A percentile compares a stretch with the other conserved stretches of the same genome.
These are phyloP conservation scores for Drosophila prolongata DNA, from an alignment of 2,888 invertebrate genomes.

Conservation along the genomic window DNA sequence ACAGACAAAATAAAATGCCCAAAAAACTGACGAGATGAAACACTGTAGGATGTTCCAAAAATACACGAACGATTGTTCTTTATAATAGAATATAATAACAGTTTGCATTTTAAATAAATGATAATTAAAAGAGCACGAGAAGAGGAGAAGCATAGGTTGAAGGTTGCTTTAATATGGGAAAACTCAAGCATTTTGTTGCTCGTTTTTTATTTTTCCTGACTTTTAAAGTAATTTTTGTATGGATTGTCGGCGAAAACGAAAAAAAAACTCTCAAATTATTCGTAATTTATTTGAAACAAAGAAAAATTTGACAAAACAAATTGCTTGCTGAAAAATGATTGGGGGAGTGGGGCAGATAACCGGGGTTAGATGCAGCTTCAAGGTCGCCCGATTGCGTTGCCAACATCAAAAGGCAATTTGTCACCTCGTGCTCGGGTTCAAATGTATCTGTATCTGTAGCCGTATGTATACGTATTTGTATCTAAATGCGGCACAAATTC, in stretches of 20 bases:
- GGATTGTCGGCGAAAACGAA: not conserved
- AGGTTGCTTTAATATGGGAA: constrained; percentile 68
- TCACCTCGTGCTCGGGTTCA: constrained; percentile 50
- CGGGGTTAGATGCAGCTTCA: constrained; percentile 42
- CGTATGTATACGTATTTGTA: constrained; percentile 3
- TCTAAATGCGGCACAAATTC: constrained; percentile 10
- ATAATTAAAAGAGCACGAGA: constrained; percentile 62
- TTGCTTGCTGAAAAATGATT: constrained; percentile 59
- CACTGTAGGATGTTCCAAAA: constrained; percentile 28
- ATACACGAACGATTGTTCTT: constrained; percentile 47
- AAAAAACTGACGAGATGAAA: constrained; percentile 34
- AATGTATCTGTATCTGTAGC: constrained; percentile 13
- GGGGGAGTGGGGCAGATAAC: not conserved
- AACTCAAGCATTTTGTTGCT: constrained; percentile 45
- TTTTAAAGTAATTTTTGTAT: constrained; percentile 7
- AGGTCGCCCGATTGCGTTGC: constrained; percentile 59
- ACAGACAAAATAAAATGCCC: constrained; percentile 27
- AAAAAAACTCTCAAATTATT: constrained; percentile 48
- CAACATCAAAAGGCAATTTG: constrained; percentile 61
- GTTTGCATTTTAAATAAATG: constrained; percentile 77
- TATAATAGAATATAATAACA: constrained; percentile 68
- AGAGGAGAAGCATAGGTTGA: constrained; percentile 15
- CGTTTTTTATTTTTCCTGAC: constrained; percentile 10
- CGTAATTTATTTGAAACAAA: constrained; percentile 69
- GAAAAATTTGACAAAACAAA: constrained; percentile 65